phyloP scores from a whole-genome alignment of 2,113 vertebrate species.

The Alouatta palliata region DNA sequence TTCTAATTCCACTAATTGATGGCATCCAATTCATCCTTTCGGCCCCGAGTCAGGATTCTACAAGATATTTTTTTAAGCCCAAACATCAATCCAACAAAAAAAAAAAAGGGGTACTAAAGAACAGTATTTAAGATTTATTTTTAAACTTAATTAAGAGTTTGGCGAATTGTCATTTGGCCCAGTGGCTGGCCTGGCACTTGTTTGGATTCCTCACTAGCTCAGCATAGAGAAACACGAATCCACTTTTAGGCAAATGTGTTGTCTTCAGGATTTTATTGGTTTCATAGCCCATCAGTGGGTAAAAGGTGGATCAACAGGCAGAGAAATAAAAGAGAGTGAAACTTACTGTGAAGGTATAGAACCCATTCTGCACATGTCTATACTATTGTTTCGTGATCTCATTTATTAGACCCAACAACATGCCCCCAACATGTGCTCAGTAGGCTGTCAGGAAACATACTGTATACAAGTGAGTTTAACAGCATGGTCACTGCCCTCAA shows the following conservation, averaged over 20 bases:
- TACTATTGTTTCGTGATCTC: not conserved
- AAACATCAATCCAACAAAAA: not conserved
- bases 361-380: not conserved
- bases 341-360: not conserved
- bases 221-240: not conserved
- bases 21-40: not conserved
- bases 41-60: not conserved
- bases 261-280: not conserved
- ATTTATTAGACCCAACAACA: not conserved
- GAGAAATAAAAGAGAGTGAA: not conserved
- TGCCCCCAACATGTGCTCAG: not conserved
- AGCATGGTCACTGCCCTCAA: not conserved
- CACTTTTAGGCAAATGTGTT: not conserved
- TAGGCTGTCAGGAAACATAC: not conserved
- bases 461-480: not conserved
- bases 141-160: not conserved
- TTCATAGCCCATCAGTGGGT: not conserved
- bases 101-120: not conserved
- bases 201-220: not conserved
- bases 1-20: constrained; percentile 42
- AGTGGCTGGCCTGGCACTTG: not conserved
- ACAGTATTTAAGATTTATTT: not conserved
- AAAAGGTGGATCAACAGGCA: not conserved
- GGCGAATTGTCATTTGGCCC: not conserved
- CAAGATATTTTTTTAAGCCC: not conserved